Conservation (phyloP, 2,113 vertebrate species). For the Lepidothrix coronata region DNA sequence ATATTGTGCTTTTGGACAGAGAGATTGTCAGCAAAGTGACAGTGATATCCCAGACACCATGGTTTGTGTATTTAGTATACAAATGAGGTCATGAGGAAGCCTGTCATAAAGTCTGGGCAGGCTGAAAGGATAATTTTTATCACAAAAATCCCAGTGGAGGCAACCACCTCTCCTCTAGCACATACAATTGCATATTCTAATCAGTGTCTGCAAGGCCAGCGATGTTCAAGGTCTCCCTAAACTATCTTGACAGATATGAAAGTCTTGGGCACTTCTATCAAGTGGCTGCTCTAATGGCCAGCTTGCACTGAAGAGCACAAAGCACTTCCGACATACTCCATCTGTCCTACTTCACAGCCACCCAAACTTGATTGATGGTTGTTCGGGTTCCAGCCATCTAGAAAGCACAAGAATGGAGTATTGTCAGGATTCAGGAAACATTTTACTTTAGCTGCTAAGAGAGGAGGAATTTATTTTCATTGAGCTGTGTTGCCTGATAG, state of each 20-base stretch:
- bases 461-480: not conserved
- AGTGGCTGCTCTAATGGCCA: not conserved
- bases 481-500: not conserved
- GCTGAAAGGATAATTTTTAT: not conserved
- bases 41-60: not conserved
- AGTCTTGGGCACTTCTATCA: not conserved
- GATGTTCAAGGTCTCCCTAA: not conserved
- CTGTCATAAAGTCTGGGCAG: not conserved
- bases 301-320: not conserved
- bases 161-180: not conserved
- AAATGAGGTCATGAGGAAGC: not conserved
- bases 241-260: slow-evolving; percentile 31
- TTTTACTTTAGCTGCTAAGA: not conserved
- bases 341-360: not conserved
- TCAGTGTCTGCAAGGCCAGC: not conserved
- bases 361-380: not conserved
- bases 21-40: not conserved
- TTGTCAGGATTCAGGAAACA: slow-evolving; percentile 11
- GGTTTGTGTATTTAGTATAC: not conserved
- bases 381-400: not conserved
- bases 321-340: not conserved
- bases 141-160: not conserved
- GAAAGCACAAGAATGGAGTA: not conserved
- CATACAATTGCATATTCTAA: not conserved
- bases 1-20: not conserved